Evolutionary conservation across 2,888 invertebrate genomes (phyloP).

Genomic region (Cheilosia vernalis): DNA sequence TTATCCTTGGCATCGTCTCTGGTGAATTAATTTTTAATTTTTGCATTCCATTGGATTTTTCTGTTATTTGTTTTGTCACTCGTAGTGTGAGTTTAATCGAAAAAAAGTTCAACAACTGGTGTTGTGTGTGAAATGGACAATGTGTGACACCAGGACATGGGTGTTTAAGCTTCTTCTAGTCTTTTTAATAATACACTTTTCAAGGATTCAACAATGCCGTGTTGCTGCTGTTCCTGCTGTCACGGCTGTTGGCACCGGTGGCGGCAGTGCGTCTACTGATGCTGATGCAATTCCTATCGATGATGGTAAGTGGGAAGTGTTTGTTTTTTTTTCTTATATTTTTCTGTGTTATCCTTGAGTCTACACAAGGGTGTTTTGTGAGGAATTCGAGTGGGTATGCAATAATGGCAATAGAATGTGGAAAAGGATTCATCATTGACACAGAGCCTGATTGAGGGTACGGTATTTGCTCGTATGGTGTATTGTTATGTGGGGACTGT

Average conservation of each 20-base stretch:
- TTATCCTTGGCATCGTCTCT: conserved; percentile 35
- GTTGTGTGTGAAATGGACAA: conserved; percentile 78
- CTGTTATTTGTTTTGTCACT: conserved; percentile 22
- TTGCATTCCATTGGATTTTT: conserved; percentile 27
- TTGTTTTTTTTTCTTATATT: not conserved
- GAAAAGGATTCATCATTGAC: conserved; percentile 16
- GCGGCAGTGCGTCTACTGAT: conserved; percentile 23
- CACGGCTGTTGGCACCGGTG: conserved; percentile 1
- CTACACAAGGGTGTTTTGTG: not conserved
- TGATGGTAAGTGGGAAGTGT: conserved; percentile 42
- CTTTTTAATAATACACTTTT: conserved; percentile 65
- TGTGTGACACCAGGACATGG: conserved; percentile 79
- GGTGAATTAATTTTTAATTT: conserved; percentile 38
- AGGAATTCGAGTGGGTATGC: conserved; percentile 1
- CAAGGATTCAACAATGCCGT: conserved; percentile 66
- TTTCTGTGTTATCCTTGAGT: not conserved
- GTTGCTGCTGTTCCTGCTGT: conserved; percentile 34
- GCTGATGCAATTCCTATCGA: conserved; percentile 40
- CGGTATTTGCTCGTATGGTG: not conserved
- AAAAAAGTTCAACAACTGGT: conserved; percentile 52
- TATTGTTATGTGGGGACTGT: conserved; percentile 6
- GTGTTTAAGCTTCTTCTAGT: conserved; percentile 78
- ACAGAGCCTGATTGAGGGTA: conserved; percentile 10
- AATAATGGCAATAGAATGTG: not conserved
- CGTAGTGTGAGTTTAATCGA: conserved; percentile 28